Base-by-base conservation (phyloP, 2,888 invertebrate species). In the Piscicola geometra region DNA sequence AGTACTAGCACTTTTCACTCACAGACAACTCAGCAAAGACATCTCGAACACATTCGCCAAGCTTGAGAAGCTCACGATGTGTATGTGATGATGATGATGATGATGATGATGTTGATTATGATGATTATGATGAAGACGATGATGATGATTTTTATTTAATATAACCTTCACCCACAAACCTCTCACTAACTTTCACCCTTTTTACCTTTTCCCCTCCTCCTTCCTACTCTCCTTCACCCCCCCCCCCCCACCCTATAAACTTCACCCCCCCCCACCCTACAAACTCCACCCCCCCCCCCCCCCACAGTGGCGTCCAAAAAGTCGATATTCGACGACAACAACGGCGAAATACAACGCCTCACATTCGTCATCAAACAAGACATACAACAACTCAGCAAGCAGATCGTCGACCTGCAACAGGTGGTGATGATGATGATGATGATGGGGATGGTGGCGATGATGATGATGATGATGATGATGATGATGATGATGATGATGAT, bases 291-390 rank as follows among this genome's bases (percentile, higher is more conserved):
- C 33, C 5, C 25, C 1, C 28, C 41, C 73, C 50, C 35, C n/a
- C n/a, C 15, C 33, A 33, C 66, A 84, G 84, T 99, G 90, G 97
- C 98, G n/a, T 97, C 96, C 87, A 91, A 93, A 83, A 95, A 94
- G 86, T 95, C 96, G 0, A 88, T 99, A 75, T 99, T 98, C 87
- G 95, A 98, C 86, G 98, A 99, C 85, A 89, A 94, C 85, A 93
- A 95, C 47, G 89, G 91, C 75, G 98, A 99, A 88, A 96, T 99
- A 77, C 96, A 99, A 85, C 96, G 98, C 85, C 86, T 99, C 76
- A 98, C 97, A 0, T 94, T 93, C 83, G 96, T 97, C 76, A 95
- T 99, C 77, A 97, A 97, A 87, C 93, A 94, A 79, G 99, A 99
- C 86, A 89, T 99, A 78, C 92, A 91, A 84, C 93, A 92, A 81